Evolutionary conservation across 2,888 invertebrate species (phyloP), one percentile per base, ranked within the genome.

Genomic region (Pseudanteris insignis): DNA sequence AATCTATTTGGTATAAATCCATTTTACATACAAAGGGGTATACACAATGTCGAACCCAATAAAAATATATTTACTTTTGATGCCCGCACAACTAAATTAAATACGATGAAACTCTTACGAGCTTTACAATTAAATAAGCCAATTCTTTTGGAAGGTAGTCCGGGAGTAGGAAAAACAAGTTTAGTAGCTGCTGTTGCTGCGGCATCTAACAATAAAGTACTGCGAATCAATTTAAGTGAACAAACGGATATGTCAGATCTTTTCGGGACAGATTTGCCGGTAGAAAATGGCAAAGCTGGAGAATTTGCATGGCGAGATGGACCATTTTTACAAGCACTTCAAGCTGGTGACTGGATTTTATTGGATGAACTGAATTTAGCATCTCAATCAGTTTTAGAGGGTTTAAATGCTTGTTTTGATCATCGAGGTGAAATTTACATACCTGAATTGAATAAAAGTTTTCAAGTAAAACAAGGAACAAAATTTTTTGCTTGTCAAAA

Each of bases 191-290:
- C 95, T 14, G 82, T 99, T 28, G 96, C 97, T 0, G 89, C 87
- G 73, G 86, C 88, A 5, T 88, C 94, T 1, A 92, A 94, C 1
- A 88, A 94, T 77, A 85, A 86, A 72, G 86, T 98, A 21, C 88
- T 95, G 8, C 85, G 99, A 33, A 94, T 99, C 55, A 99, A 99
- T 84, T 84, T 99, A 36, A 98, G 98, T 38, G 99, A 99, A 75
- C 99, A 99, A 83, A 99, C 99, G 25, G 99, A 99, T 81, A 88
- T 99, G 43, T 92, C 94, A 7, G 99, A 99, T 82, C 83, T 99
- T 30, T 99, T 99, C 80, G 99, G 99, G 13, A 92, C 96, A 2
- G 99, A 99, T 83, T 83, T 99, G 34, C 99, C 99, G 0, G 87
- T 94, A 0, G 95, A 96, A 82, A 92, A 93, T 48, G 91, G 89